These are phyloP conservation scores for Venusia cambrica DNA, from an alignment of 2,888 invertebrate species.

Conservation along the genomic window DNA sequence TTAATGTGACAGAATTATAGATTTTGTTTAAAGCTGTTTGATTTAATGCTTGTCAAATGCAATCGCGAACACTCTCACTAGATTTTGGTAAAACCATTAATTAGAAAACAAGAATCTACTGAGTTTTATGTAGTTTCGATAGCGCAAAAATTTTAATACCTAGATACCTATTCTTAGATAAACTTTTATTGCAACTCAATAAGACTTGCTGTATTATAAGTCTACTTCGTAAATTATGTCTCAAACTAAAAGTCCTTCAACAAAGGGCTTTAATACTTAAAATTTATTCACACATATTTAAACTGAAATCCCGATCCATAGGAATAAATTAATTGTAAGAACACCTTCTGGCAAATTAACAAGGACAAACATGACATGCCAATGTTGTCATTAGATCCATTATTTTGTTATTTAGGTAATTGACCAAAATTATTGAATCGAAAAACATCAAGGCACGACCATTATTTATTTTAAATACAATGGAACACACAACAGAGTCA, in stretches of 20 bases:
- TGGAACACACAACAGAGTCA: constrained; percentile 28
- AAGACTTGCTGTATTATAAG: too few relatives aligned
- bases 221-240: too few relatives aligned
- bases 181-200: too few relatives aligned
- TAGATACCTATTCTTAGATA: too few relatives aligned
- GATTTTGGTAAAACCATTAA: constrained; percentile 16
- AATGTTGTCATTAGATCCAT: constrained; percentile 13
- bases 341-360: constrained; percentile 12
- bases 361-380: constrained; percentile 23
- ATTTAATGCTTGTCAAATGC: neutral
- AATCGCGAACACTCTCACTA: constrained; percentile 6
- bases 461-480: constrained; percentile 33
- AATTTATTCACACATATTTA: constrained; percentile 2
- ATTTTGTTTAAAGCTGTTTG: constrained; percentile 16
- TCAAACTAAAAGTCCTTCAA: too few relatives aligned
- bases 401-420: constrained; percentile 16
- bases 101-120: too few relatives aligned
- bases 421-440: constrained; percentile 11
- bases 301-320: constrained; percentile 7
- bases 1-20: constrained; percentile 15
- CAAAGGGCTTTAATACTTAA: neutral
- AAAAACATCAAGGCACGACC: constrained; percentile 25
- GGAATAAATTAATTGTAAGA: constrained; percentile 16
- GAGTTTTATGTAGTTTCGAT: too few relatives aligned
- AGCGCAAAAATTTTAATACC: too few relatives aligned